Conservation (phyloP, 2,113 vertebrate genomes). For the Sus scrofa region T2T-Sscrofa CM000818.6:117486501-117487000, state of each 20-base stretch:
- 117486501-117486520: not conserved
- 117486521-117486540: not conserved
- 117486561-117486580: not conserved
- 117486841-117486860: not conserved
- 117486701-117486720: not conserved
- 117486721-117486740: not conserved
- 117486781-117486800: not conserved
- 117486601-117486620: not conserved
- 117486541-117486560: not conserved
- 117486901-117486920: not conserved
- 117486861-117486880: not conserved
- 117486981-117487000: not conserved
- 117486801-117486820: not conserved
- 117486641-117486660: not conserved
- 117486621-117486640: not conserved
- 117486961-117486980: not conserved
- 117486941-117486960: not conserved
- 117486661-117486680: not conserved
- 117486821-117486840: not conserved
- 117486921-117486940: not conserved
- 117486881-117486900: not conserved
- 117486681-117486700: not conserved
- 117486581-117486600: not conserved
- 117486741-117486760: not conserved
- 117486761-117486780: not conserved